Base-by-base conservation (phyloP, 2,888 invertebrate species). In the Tinea semifulvella region DNA sequence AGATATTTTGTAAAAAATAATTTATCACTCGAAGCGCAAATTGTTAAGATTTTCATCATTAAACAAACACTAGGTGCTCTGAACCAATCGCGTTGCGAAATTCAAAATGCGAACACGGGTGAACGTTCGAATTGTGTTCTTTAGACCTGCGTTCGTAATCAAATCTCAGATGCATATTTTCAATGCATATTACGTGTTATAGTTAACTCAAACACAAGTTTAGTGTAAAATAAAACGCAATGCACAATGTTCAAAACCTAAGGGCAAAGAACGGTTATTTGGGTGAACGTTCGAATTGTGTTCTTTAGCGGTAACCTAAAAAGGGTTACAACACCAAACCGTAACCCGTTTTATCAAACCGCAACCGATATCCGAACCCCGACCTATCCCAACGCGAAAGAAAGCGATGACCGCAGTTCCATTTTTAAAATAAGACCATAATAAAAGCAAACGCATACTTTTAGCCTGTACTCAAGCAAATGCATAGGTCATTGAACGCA, bases 361-460 rank as follows among this genome's bases (percentile, higher is more conserved):
- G 56, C 16, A 36, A 36, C n/a, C n/a, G n/a, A n/a, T n/a, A 36
- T 8, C 13, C 35, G 35, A 56, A 58, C 62, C 71, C 59, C 65
- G 76, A 80, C 79, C 79, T 80, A 75, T 67, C 76, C 68, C 75
- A 80, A 76, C 69, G 45, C 42, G 61, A 65, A 65, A 66, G 67
- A 63, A 67, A 68, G 61, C 67, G 68, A 63, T 64, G 63, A 65
- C 68, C 69, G 68, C 56, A 57, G 64, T 60, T 60, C 71, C 75
- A 76, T 76, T 79, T 79, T 79, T 69, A 77, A 77, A 79, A 79
- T 76, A 80, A 80, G 72, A 74, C 70, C 74, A 76, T 77, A 79
- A 77, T 77, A 79, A 76, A 71, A 70, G 75, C 76, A n/a, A 70
- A 71, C 77, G 80, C 77, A 79, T 76, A 77, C 80, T 77, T 79